These are phyloP conservation scores for Propithecus perrieri DNA, from an alignment of 2,797 vertebrate species.

Conservation along the genomic window DNA sequence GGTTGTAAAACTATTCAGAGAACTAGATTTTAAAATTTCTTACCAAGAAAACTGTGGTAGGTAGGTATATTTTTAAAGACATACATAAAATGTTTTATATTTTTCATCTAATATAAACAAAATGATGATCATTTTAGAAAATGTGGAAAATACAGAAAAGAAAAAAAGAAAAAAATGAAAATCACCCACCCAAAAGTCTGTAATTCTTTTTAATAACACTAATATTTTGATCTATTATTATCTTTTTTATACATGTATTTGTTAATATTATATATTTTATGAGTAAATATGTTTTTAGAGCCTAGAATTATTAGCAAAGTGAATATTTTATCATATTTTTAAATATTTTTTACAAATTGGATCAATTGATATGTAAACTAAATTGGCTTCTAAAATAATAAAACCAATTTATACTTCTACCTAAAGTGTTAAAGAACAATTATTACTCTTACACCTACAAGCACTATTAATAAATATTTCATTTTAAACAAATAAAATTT, in stretches of 20 bases:
- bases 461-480: background rate
- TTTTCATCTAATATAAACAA: background rate
- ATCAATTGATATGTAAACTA: background rate
- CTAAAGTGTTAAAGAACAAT: background rate
- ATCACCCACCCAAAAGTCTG: background rate
- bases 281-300: background rate
- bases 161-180: background rate
- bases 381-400: background rate
- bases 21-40: background rate
- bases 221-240: background rate
- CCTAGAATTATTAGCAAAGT: background rate
- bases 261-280: background rate
- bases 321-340: background rate
- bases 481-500: conserved; percentile 22
- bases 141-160: background rate
- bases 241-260: background rate
- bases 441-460: background rate
- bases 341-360: background rate
- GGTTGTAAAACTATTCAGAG: background rate
- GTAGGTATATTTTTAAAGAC: background rate
- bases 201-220: background rate
- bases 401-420: background rate
- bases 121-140: background rate
- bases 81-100: background rate
- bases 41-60: background rate